Evolutionary conservation across 2,797 vertebrate genomes (phyloP), one percentile per base, ranked within the genome.

Genomic region (Haliaeetus albicilla): DNA sequence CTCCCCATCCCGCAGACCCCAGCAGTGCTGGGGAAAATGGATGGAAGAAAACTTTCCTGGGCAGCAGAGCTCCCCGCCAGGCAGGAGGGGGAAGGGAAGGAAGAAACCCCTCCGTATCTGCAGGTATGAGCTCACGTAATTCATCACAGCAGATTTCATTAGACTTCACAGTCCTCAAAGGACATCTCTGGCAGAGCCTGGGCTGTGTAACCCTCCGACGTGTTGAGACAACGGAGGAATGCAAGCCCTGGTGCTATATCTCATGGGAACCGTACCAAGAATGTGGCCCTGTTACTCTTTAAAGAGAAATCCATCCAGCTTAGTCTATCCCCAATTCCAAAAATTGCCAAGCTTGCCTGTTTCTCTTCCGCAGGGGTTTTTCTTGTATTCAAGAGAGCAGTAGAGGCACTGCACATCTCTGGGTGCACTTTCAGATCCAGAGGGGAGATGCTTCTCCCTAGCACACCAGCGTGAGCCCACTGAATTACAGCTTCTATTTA

Each of bases 181-280:
- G 78, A 74, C 70, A 67, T 35, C 56, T 59, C 56, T 6, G 5
- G 54, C 85, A 84, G 69, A 77, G 69, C 11, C 83, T 41, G 76
- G 57, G 53, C 93, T 68, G 49, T 67, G 68, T 44, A 86, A 89
- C 69, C 33, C 64, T 76, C 71, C 0, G 0, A 87, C 31, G 0
- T 53, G 75, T 89, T 27, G 76, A 93, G 92, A 71, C 94, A 92
- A 83, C 0, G 0, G 71, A 93, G 84, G 95, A 96, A 96, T 85
- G 89, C 39, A 70, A 79, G 68, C 56, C 70, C 78, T 46, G 49
- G 63, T 82, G 75, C 48, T 74, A 3, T 69, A 84, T 76, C 92
- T 87, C 60, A 70, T 28, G 65, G 90, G 82, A 96, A 89, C 56
- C 0, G 0, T 5, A 87, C 12, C 82, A 95, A 93, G 87, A 95